These are phyloP conservation scores for Calidris pugnax DNA, from an alignment of 2,113 vertebrate species.

Conservation along the genomic window DNA sequence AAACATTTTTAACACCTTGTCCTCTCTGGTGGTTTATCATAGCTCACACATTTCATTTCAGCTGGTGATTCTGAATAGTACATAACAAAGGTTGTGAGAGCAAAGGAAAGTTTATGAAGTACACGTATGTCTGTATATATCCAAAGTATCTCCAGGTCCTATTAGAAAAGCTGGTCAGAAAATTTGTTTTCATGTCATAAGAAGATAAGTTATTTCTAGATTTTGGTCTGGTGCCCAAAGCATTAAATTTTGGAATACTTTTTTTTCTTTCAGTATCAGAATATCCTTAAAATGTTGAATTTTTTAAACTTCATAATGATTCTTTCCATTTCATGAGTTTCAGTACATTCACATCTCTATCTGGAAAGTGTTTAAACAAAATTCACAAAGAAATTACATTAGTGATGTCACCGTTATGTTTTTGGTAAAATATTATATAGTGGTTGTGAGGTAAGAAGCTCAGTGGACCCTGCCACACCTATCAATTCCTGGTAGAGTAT, in stretches of 20 bases:
- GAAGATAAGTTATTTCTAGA: not conserved
- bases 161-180: not conserved
- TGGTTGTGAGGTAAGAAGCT: not conserved
- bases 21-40: not conserved
- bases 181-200: not conserved
- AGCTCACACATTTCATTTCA: not conserved
- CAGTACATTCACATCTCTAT: not conserved
- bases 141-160: not conserved
- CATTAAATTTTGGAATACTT: not conserved
- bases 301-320: not conserved
- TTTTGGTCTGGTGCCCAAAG: not conserved
- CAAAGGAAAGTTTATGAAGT: not conserved
- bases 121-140: not conserved
- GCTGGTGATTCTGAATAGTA: not conserved
- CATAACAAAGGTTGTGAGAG: not conserved
- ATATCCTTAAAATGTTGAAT: not conserved
- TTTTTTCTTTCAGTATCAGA: not conserved
- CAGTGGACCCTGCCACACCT: not conserved
- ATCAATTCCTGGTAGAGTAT: not conserved
- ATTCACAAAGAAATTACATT: not conserved
- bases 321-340: not conserved
- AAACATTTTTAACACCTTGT: not conserved
- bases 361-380: not conserved
- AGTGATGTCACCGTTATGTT: not conserved
- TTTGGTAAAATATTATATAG: not conserved